Conservation (phyloP, 1,140 invertebrate species). For the Bombus balteatus region DNA sequence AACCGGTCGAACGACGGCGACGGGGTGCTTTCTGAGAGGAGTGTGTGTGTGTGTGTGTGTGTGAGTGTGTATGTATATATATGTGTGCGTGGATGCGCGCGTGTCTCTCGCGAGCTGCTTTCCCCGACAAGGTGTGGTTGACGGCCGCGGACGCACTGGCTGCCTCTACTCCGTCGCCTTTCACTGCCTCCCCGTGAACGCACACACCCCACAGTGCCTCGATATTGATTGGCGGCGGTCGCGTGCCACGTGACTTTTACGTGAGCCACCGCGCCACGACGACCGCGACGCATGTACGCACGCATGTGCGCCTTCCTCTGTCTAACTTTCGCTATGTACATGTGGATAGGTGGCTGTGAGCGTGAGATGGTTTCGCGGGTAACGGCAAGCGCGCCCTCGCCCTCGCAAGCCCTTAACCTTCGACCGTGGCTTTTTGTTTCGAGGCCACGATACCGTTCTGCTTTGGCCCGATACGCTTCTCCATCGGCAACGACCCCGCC, state of each 20-base stretch:
- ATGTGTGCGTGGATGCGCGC: not conserved
- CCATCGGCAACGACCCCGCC: slow-evolving; percentile 51
- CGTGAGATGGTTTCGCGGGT: slow-evolving; percentile 16
- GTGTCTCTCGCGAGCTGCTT: not conserved
- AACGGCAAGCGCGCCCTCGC: not conserved
- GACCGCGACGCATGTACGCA: not conserved
- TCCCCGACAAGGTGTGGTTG: slow-evolving; percentile 65
- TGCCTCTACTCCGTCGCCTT: slow-evolving; percentile 4
- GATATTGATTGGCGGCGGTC: slow-evolving; percentile 69
- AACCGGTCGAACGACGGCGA: slow-evolving; percentile 10
- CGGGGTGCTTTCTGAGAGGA: not conserved
- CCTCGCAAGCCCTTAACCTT: slow-evolving; percentile 56
- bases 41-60: not conserved
- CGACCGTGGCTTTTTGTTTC: slow-evolving; percentile 22
- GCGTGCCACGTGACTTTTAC: slow-evolving; percentile 61
- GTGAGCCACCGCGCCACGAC: slow-evolving; percentile 1
- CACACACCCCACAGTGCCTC: slow-evolving; percentile 50
- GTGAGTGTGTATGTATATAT: too few relatives aligned
- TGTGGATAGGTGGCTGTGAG: not conserved
- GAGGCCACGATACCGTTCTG: not conserved
- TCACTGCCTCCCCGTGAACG: slow-evolving; percentile 40
- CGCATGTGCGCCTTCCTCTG: too few relatives aligned
- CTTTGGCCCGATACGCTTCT: not conserved
- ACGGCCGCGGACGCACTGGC: slow-evolving; percentile 59
- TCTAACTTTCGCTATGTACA: not conserved